Evolutionary conservation across 2,888 invertebrate genomes (phyloP).

Genomic region (Charanyca ferruginea): DNA sequence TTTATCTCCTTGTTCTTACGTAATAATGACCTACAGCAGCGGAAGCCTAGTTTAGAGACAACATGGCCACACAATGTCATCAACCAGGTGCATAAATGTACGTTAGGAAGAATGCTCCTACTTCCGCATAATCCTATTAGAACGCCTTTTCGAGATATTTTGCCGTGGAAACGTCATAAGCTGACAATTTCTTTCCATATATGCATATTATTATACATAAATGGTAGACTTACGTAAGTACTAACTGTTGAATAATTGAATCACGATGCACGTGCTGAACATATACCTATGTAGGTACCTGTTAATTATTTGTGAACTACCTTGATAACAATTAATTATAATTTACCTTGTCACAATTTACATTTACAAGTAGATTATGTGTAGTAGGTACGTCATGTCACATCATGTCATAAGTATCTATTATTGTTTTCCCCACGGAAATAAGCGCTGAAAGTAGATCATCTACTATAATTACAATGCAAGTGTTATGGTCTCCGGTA

Average conservation of each 20-base stretch:
- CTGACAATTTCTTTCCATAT: constrained; percentile 7
- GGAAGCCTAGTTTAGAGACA: constrained; percentile 10
- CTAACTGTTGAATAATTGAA: constrained; percentile 18
- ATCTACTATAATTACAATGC: not conserved
- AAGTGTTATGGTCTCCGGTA: not conserved
- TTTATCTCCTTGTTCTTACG: not conserved
- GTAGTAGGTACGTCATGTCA: constrained; percentile 3
- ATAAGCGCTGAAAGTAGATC: constrained; percentile 1
- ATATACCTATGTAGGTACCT: constrained; percentile 26
- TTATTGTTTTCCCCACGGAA: not conserved
- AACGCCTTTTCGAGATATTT: not conserved
- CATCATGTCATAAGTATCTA: constrained; percentile 4
- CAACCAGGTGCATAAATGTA: constrained; percentile 5
- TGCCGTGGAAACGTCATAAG: constrained; percentile 4
- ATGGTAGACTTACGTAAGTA: constrained; percentile 1
- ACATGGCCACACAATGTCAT: constrained; percentile 5
- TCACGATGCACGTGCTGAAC: constrained; percentile 29
- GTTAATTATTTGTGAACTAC: constrained; percentile 33
- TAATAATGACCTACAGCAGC: not conserved
- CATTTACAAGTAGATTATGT: constrained; percentile 25
- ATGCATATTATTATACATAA: not conserved
- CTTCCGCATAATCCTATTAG: constrained; percentile 22
- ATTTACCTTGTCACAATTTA: constrained; percentile 39
- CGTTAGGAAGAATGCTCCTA: constrained; percentile 20
- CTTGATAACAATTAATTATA: constrained; percentile 36